These are phyloP conservation scores for Pseudorasbora parva DNA, from an alignment of 2,113 vertebrate species.

Conservation along the genomic window DNA sequence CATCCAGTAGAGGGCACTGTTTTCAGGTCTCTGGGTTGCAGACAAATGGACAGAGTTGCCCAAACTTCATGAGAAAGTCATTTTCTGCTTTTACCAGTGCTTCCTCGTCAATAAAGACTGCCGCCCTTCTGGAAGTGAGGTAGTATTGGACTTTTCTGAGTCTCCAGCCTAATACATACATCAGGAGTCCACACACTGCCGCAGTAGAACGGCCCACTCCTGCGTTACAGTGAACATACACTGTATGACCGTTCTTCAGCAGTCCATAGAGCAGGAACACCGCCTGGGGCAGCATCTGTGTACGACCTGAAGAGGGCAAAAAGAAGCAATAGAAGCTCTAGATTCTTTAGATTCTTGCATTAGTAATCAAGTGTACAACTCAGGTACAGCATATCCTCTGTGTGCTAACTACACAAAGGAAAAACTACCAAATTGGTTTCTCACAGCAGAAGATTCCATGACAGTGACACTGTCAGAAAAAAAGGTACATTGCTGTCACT, in stretches of 20 bases:
- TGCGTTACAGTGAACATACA: slow-evolving; percentile 96
- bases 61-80: slow-evolving; percentile 91
- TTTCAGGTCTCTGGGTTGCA: slow-evolving; percentile 63
- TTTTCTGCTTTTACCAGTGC: slow-evolving; percentile 82
- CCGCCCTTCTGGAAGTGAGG: slow-evolving; percentile 82
- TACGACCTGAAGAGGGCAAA: slow-evolving; percentile 77
- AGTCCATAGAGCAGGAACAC: slow-evolving; percentile 90
- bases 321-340: not conserved
- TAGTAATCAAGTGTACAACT: not conserved
- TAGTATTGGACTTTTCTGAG: slow-evolving; percentile 92
- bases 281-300: slow-evolving; percentile 93
- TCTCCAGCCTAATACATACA: slow-evolving; percentile 89
- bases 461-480: no score
- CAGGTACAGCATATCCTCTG: not conserved
- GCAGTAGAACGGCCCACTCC: slow-evolving; percentile 93
- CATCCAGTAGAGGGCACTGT: not conserved
- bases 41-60: slow-evolving; percentile 75
- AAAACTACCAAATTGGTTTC: no score
- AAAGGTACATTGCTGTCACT: no score
- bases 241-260: slow-evolving; percentile 88
- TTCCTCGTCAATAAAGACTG: slow-evolving; percentile 92
- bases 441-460: no score
- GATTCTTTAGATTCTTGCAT: not conserved
- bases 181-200: slow-evolving; percentile 88
- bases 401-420: no score